Percentiles rank a stretch among this genome's conserved stretches.
Evolutionary conservation across 2,888 invertebrate genomes (phyloP).

Genomic region (Cantharis rustica): DNA sequence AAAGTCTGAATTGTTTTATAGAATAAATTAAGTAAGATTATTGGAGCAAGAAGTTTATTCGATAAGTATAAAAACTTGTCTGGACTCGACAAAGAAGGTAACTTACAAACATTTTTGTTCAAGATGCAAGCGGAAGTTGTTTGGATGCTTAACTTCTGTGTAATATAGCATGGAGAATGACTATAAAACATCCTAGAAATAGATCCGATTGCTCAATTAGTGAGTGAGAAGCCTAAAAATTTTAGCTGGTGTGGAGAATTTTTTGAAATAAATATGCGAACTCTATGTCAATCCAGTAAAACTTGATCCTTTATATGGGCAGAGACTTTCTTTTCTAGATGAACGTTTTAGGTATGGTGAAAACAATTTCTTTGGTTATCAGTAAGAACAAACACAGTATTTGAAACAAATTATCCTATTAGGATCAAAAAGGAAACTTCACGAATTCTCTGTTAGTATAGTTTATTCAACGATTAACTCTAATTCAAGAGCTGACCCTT

Average conservation of each 20-base stretch:
- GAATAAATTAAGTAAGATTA: neutral
- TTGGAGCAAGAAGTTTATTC: neutral
- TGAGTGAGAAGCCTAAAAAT: neutral
- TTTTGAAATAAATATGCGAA: neutral
- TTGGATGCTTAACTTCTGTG: neutral
- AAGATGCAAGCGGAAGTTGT: neutral
- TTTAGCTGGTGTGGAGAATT: neutral
- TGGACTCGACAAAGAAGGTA: neutral
- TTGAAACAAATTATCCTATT: slow-evolving; percentile 14
- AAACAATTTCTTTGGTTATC: neutral
- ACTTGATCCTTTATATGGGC: neutral
- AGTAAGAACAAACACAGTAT: neutral
- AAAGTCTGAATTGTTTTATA: neutral
- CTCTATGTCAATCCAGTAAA: neutral
- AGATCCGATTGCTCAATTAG: neutral
- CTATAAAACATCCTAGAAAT: neutral
- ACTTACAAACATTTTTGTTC: neutral
- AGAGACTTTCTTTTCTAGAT: neutral
- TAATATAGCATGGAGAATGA: neutral
- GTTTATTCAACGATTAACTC: slow-evolving; percentile 18
- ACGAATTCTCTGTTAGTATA: slow-evolving; percentile 17
- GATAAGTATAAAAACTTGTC: neutral
- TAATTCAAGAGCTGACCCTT: slow-evolving; percentile 14
- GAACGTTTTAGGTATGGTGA: neutral
- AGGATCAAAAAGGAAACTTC: slow-evolving; percentile 17